Conservation (phyloP, 53 echinoderm and acorn worm genomes). For the Crossaster papposus region DNA sequence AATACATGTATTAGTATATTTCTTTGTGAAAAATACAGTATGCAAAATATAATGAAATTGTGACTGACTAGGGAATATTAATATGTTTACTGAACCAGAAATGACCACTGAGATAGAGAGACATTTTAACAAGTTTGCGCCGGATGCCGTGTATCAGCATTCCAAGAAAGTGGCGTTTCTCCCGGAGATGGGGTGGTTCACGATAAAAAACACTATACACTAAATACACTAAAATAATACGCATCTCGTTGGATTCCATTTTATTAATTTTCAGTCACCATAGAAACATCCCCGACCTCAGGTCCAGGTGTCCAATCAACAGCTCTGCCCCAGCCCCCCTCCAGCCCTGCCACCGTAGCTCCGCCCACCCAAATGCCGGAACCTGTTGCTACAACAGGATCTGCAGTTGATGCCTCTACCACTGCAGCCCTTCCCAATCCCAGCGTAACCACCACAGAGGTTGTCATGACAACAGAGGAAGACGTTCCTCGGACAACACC, state of each 20-base stretch:
- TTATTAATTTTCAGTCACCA: neutral
- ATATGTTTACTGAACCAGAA: no score
- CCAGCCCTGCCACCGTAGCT: neutral
- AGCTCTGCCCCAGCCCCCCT: neutral
- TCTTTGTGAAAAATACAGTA: no score
- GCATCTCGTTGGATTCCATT: neutral
- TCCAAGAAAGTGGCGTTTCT: no score
- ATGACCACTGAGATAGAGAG: no score
- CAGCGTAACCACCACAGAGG: neutral
- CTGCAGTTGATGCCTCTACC: neutral
- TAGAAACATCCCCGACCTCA: neutral
- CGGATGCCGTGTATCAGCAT: no score
- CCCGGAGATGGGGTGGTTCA: no score
- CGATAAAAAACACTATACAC: no score
- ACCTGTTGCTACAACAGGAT: neutral
- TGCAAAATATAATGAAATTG: no score
- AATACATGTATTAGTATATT: no score
- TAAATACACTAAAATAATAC: no score
- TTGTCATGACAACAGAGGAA: neutral
- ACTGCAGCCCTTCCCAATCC: neutral
- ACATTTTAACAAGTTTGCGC: no score
- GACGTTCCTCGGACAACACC: constrained; percentile 13
- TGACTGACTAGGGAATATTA: no score
- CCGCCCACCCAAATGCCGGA: neutral
- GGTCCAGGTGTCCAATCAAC: neutral